Percentiles rank a stretch among this genome's conserved stretches.
Conservation (phyloP, 2,888 invertebrate genomes). For the Meiosimyza platycephala region DNA sequence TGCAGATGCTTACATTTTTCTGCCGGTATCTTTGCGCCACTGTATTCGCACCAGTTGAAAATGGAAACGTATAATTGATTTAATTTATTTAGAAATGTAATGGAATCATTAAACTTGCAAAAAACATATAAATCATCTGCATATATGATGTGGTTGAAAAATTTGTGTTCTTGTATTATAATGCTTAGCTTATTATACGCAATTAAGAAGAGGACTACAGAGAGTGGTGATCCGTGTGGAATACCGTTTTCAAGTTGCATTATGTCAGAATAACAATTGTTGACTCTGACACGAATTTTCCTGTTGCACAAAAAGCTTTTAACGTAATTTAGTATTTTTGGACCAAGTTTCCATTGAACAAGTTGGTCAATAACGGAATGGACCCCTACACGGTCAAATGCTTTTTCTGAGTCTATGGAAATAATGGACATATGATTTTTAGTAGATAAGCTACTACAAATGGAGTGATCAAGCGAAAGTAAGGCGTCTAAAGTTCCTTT, state of each 20-base stretch:
- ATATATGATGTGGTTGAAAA: not conserved
- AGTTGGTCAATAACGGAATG: constrained; percentile 30
- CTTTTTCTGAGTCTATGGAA: constrained; percentile 35
- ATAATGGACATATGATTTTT: constrained; percentile 35
- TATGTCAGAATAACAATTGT: not conserved
- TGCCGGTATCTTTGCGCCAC: too few relatives aligned
- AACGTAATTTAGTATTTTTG: constrained; percentile 33
- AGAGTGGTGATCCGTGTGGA: constrained; percentile 1
- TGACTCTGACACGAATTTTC: constrained; percentile 21
- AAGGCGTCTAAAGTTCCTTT: constrained; percentile 31
- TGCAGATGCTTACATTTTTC: too few relatives aligned
- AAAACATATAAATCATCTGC: constrained; percentile 35
- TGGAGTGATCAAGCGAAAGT: constrained; percentile 39
- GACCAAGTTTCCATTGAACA: constrained; percentile 33
- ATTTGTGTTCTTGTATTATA: constrained; percentile 3
- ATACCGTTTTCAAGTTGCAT: not conserved
- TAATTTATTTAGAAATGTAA: too few relatives aligned
- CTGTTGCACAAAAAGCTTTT: constrained; percentile 32
- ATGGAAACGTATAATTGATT: too few relatives aligned
- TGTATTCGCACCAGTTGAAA: too few relatives aligned
- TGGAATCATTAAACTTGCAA: too few relatives aligned
- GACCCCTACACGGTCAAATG: constrained; percentile 30
- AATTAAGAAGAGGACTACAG: constrained; percentile 26
- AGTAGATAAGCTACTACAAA: constrained; percentile 29
- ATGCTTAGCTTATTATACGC: constrained; percentile 22